These are phyloP conservation scores for Sabellastarte sp. DNA, from an alignment of 2,888 invertebrate genomes.

Conservation along the genomic window DNA sequence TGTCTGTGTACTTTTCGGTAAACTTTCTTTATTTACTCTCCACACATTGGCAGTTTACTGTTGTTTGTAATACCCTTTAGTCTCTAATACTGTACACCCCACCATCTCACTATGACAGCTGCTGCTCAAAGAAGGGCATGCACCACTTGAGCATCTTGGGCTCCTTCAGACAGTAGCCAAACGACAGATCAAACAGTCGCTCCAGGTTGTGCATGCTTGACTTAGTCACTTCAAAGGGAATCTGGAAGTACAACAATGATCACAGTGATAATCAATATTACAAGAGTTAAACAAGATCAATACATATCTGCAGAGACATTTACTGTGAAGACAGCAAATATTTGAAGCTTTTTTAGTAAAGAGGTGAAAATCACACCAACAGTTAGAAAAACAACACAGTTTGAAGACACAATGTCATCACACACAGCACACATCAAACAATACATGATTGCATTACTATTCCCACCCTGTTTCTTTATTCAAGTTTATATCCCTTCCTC, in stretches of 20 bases:
- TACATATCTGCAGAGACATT: not conserved
- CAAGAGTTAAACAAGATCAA: not conserved
- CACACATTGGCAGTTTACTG: no score
- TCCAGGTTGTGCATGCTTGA: slow-evolving; percentile 46
- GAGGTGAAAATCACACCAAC: not conserved
- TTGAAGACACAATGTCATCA: not conserved
- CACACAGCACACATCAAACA: not conserved
- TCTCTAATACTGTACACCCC: no score
- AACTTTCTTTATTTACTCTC: no score
- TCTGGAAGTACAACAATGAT: slow-evolving; percentile 1
- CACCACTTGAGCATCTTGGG: not conserved
- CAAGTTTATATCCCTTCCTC: no score
- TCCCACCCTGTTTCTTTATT: no score
- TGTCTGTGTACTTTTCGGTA: no score
- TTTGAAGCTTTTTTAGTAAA: no score
- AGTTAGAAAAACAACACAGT: not conserved
- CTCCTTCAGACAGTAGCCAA: slow-evolving; percentile 37
- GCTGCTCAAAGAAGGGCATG: not conserved
- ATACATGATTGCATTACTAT: not conserved
- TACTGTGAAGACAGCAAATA: not conserved
- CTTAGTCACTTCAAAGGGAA: slow-evolving; percentile 44
- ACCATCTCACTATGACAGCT: no score
- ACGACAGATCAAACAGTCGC: slow-evolving; percentile 50
- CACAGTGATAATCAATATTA: not conserved
- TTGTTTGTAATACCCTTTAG: no score